Evolutionary conservation across 2,888 invertebrate genomes (phyloP).

Genomic region (Apodemia mormo): DNA sequence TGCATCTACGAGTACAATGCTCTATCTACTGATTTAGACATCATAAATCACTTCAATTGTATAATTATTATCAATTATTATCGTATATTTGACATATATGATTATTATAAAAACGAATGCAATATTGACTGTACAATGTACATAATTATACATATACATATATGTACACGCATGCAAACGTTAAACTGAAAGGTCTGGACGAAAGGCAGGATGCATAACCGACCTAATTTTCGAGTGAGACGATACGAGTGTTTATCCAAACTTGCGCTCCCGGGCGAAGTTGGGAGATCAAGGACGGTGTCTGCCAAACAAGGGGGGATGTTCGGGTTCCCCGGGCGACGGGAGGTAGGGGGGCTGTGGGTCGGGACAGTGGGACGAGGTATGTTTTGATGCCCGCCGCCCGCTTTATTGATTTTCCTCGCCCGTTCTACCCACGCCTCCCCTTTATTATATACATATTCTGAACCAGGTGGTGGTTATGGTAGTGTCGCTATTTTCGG

Average conservation of each 20-base stretch:
- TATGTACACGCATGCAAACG: not conserved
- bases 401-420: constrained; percentile 79
- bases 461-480: constrained; percentile 57
- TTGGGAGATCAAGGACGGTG: constrained; percentile 79
- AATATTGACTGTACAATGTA: too few species aligned
- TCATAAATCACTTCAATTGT: too few species aligned
- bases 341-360: constrained; percentile 54
- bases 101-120: not conserved
- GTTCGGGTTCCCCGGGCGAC: constrained; percentile 71
- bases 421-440: constrained; percentile 54
- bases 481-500: constrained; percentile 72
- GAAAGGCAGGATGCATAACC: constrained; percentile 62
- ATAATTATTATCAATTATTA: too few species aligned
- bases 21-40: too few species aligned
- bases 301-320: constrained; percentile 79
- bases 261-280: constrained; percentile 69
- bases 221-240: constrained; percentile 75
- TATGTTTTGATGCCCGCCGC: constrained; percentile 78
- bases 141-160: too few species aligned
- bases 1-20: too few species aligned
- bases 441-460: constrained; percentile 73
- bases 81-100: not conserved
- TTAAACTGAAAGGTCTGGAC: constrained; percentile 28
- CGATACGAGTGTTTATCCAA: constrained; percentile 76
- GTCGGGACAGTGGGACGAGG: constrained; percentile 48